Conservation (phyloP, 2,113 vertebrate species). For the Lamprotornis superbus region DNA sequence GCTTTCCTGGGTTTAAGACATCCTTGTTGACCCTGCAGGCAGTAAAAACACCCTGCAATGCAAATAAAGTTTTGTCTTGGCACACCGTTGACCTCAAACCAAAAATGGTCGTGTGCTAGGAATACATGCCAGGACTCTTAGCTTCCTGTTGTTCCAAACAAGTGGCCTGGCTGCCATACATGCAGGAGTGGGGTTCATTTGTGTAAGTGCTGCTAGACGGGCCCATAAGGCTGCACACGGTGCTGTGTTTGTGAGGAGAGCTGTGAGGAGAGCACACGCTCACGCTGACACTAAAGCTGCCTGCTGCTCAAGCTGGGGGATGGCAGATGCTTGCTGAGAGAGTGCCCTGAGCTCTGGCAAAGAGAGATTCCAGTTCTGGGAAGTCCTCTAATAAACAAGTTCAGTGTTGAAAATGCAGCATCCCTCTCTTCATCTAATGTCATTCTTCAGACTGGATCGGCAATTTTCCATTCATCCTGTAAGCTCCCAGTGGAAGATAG, state of each 20-base stretch:
- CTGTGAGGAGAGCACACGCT: accelerated
- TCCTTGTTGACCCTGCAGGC: background rate
- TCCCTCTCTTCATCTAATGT: background rate
- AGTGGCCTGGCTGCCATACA: background rate
- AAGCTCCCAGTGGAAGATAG: background rate
- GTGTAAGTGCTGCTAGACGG: background rate
- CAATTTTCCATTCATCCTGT: background rate
- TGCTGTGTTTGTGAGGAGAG: background rate
- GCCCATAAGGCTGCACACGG: accelerated
- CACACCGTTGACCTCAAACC: background rate
- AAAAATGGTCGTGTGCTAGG: background rate
- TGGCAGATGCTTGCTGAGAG: background rate
- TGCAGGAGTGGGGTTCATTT: background rate
- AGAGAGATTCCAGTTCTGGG: background rate
- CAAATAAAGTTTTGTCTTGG: background rate
- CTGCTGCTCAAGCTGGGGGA: background rate
- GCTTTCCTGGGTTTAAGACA: background rate
- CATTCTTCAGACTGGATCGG: background rate
- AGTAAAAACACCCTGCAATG: background rate
- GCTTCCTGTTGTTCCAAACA: background rate
- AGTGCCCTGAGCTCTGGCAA: background rate
- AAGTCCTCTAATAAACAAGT: background rate
- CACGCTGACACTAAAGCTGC: background rate
- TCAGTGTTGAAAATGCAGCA: background rate
- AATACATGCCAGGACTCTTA: background rate